phyloP scores from a whole-genome alignment of 1,140 invertebrate species.

The Heliconius himera region DNA sequence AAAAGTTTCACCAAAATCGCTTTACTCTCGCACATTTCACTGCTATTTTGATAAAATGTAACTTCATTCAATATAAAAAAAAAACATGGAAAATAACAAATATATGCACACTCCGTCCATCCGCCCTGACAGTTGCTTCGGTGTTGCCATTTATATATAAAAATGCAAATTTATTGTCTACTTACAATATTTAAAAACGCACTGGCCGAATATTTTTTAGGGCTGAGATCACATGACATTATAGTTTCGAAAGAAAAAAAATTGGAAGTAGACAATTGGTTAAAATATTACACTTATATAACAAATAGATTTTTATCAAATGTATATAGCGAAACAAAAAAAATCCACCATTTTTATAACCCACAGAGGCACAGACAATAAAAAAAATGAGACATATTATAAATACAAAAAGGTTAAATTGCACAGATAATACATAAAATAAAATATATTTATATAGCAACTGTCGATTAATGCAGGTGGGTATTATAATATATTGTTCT shows the following conservation, averaged over 20 bases:
- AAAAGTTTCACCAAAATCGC: slow-evolving; percentile 36
- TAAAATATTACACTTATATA: background rate
- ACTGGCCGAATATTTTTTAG: background rate
- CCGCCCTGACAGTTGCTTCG: slow-evolving; percentile 61
- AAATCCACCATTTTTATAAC: background rate
- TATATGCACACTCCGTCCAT: slow-evolving; percentile 61
- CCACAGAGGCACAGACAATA: background rate
- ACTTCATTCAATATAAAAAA: slow-evolving; percentile 61
- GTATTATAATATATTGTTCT: slow-evolving; percentile 45
- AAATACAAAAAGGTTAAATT: slow-evolving; percentile 34
- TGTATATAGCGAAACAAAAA: background rate
- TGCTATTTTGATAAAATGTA: slow-evolving; percentile 48
- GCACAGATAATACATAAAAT: slow-evolving; percentile 34
- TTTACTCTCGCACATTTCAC: slow-evolving; percentile 47
- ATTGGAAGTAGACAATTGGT: background rate
- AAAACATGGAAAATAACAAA: slow-evolving; percentile 72
- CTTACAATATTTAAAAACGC: slow-evolving; percentile 13
- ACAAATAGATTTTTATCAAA: background rate
- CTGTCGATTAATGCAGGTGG: slow-evolving; percentile 17
- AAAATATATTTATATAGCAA: slow-evolving; percentile 17
- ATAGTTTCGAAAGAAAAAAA: background rate
- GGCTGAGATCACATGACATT: slow-evolving; percentile 10
- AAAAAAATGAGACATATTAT: background rate
- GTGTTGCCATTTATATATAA: slow-evolving; percentile 15
- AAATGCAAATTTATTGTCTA: slow-evolving; percentile 28